Base-by-base conservation (phyloP, 2,888 invertebrate genomes). In the Creontiades dilutus region DNA sequence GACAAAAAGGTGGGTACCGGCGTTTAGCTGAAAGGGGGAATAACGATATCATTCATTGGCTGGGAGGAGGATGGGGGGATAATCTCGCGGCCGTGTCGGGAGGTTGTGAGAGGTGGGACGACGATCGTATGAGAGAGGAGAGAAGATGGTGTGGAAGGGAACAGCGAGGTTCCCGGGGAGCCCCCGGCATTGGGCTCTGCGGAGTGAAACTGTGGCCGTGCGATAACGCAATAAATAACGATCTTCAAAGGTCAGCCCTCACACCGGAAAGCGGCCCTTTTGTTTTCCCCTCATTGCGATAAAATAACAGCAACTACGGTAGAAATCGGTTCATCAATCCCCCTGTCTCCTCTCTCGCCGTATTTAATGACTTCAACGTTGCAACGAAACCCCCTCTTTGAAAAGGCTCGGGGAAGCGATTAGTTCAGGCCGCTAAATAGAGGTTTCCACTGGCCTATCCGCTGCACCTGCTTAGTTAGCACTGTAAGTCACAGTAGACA, bases 271-370 rank as follows among this genome's bases (percentile, higher is more conserved):
- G 16, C 14, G 16, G 3, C 52, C 19, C n/a, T 19, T 19, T 61
- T 61, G 61, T 19, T 61, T 61, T 19, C 61, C 61, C 61, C 19
- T 61, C 61, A 61, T 61, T 61, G 16, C 16, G 16, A 19, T 19
- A 19, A 61, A 61, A 61, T 61, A 61, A 61, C 61, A 19, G n/a
- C 19, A 61, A 61, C 16, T 57, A 57, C 61, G n/a, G n/a, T 61
- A 3, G 61, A 61, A 16, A 52, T 52, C 52, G 52, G 14, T 52
- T 52, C 52, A 52, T 52, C 52, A 52, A 37, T 37, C 37, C 3
- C 37, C 37, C 37, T n/a, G n/a, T n/a, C n/a, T n/a, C n/a, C n/a
- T n/a, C n/a, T n/a, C n/a, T n/a, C n/a, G n/a, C n/a, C n/a, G 7
- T 7, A 2, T 37, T 37, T 37, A 37, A 37, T 37, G 37, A 37